Base-by-base conservation (phyloP, 1,140 invertebrate genomes). In the Drosophila aff. region DNA sequence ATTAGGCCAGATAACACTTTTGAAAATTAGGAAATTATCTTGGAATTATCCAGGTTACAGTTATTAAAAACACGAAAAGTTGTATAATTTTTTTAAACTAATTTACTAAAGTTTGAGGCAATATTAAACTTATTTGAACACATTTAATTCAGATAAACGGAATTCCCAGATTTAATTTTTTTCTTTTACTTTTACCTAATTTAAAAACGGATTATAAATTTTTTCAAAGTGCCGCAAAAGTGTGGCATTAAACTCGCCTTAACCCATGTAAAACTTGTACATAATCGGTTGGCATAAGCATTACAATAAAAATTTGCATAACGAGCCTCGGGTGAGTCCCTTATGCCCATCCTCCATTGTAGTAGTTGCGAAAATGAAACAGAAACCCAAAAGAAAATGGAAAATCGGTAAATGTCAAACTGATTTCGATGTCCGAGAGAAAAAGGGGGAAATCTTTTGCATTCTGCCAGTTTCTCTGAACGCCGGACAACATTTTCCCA, bases 251-350 rank as follows among this genome's bases (percentile, higher is more conserved):
- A 76, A 79, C 57, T 69, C 59, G 64, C 53, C 36, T 76, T 58
- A 76, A 76, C 64, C 64, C 58, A 72, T 66, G 79, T 75, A 66
- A 47, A 84, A 79, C 76, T 86, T 86, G 76, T 82, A 86, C 79
- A 79, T 86, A 86, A 86, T 86, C 82, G 82, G 75, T 73, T 65
- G 68, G 69, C 79, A 75, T 68, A 75, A 43, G 79, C 82, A 82
- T 86, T 82, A 86, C 79, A 82, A 86, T 86, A 79, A 82, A 57
- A 86, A 86, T 86, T 86, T 79, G 76, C 83, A 87, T 80, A 86
- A 82, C 83, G 79, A 81, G 60, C 47, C 41, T 46, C 65, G 31
- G 41, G 46, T 33, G 28, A 26, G 46, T 10, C 16, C 13, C 21
- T 11, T 11, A 38, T 18, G 18, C 9, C 15, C n/a, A 13, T 13